Evolutionary conservation across 2,113 vertebrate genomes (phyloP), one percentile per base, ranked within the genome.

Genomic region (Lichenostomus cassidix): DNA sequence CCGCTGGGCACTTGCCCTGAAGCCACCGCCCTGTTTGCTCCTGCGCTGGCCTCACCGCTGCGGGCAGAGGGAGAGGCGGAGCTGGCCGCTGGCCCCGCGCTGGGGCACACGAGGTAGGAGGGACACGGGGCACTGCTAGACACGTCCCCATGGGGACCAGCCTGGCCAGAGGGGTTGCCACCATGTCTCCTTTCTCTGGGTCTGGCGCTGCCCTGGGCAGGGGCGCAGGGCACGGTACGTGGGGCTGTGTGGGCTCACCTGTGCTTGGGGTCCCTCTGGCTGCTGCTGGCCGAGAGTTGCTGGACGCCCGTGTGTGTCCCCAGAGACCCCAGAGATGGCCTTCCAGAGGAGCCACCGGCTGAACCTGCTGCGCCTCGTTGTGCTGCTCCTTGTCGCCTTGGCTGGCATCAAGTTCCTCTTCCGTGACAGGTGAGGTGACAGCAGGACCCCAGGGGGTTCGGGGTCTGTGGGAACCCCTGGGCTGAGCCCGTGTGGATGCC

Each of bases 381-480:
- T 97, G 49, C 62, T 97, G 52, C 87, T 94, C 44, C 86, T 98
- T 3, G 83, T 97, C 15, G 78, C 94, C 35, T 50, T 98, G 92
- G 96, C 96, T 0, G 89, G 94, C 64, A 92, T 97, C 82, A 98
- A 97, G 74, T 93, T 98, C 44, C 71, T 97, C 50, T 96, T 95
- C 39, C 89, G 67, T 3, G 95, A 95, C 95, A 97, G 97, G 98
- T 98, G 56, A 96, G 97, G 70, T 25, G 92, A 12, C 83, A 67
- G 50, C n/a, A 42, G 46, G n/a, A 39, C 11, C 19, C 22, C 16
- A 0, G 22, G 10, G 1, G 50, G 8, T 1, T 5, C 1, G 0
- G 71, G 59, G n/a, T 31, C 31, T 46, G 37, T 1, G 2, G 28
- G 35, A 65, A 5, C 13, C 56, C 58, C 20, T 14, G 3, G 29